Evolutionary conservation across 2,113 vertebrate species (phyloP), one percentile per base, ranked within the genome.

Genomic region (Cynocephalus volans): DNA sequence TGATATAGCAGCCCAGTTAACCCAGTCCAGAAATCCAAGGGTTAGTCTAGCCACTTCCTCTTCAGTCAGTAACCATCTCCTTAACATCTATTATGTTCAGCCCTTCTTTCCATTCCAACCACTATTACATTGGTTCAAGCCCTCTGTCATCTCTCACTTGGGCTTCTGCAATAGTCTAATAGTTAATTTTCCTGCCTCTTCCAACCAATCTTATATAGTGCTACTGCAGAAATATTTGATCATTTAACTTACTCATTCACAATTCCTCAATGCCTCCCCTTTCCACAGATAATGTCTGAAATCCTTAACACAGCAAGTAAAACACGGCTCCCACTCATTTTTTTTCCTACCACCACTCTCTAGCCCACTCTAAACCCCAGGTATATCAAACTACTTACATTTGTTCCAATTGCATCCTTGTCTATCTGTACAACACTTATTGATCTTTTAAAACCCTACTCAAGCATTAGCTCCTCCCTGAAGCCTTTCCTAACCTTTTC

Each of bases 251-350:
- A 95, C 7, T 72, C 24, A 83, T 33, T 80, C 28, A 33, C n/a
- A 85, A 82, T 69, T 88, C 8, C 58, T 62, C 36, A 89, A 21
- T 69, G 77, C 50, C 28, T 97, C 13, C 64, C n/a, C 79, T 70
- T 79, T 56, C 90, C 10, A 81, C 41, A 83, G 21, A 90, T 79
- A 67, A 91, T 83, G 50, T 80, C n/a, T 64, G 19, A 93, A 90
- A 83, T 83, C 18, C n/a, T 92, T 64, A 88, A 11, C 45, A 76
- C 86, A 33, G 36, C 69, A 97, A 83, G 54, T 58, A 92, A 64
- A 92, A 76, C 36, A 72, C 1, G 69, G 26, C 24, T 82, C 52
- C 24, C 26, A 33, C 18, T 93, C 62, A 58, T 72, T 28, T 60
- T 76, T 64, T 83, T 54, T n/a, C 26, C 36, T 64, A 73, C 48